phyloP scores from a whole-genome alignment of 2,888 invertebrate genomes.

The Archips xylosteana region DNA sequence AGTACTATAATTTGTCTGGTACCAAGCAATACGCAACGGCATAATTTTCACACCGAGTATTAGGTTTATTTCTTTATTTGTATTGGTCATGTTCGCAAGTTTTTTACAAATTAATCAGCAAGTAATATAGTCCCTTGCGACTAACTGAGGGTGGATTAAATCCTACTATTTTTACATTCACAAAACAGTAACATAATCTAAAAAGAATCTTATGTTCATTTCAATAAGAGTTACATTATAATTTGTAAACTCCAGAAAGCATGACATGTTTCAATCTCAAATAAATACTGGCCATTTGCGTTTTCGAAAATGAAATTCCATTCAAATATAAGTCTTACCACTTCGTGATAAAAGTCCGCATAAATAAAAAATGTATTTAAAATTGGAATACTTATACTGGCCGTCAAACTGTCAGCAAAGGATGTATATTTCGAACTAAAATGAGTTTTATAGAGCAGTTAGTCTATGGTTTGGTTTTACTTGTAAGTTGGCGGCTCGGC shows the following conservation, averaged over 20 bases:
- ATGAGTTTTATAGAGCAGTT: neutral
- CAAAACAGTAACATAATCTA: neutral
- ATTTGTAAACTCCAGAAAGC: slow-evolving; percentile 2
- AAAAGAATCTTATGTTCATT: neutral
- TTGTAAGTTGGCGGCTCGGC: neutral
- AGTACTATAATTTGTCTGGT: neutral
- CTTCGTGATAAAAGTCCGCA: slow-evolving; percentile 1
- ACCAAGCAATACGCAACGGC: slow-evolving; percentile 5
- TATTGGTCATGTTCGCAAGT: slow-evolving; percentile 44
- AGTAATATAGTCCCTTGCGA: slow-evolving; percentile 48
- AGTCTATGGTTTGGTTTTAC: slow-evolving; percentile 26
- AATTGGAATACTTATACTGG: slow-evolving; percentile 12
- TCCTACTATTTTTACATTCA: neutral
- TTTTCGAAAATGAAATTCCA: slow-evolving; percentile 11
- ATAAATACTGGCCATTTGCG: neutral
- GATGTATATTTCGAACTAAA: neutral
- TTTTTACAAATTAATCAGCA: slow-evolving; percentile 64
- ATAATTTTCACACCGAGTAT: slow-evolving; percentile 32
- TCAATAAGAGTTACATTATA: neutral
- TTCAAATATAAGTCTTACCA: neutral
- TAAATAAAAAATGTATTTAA: neutral
- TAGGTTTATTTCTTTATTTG: slow-evolving; percentile 29
- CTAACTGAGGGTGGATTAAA: slow-evolving; percentile 33
- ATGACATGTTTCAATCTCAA: slow-evolving; percentile 23
- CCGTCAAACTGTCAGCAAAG: slow-evolving; percentile 19